phyloP scores from a whole-genome alignment of 2,888 invertebrate species.

The Drosophila kanekoi region DNA sequence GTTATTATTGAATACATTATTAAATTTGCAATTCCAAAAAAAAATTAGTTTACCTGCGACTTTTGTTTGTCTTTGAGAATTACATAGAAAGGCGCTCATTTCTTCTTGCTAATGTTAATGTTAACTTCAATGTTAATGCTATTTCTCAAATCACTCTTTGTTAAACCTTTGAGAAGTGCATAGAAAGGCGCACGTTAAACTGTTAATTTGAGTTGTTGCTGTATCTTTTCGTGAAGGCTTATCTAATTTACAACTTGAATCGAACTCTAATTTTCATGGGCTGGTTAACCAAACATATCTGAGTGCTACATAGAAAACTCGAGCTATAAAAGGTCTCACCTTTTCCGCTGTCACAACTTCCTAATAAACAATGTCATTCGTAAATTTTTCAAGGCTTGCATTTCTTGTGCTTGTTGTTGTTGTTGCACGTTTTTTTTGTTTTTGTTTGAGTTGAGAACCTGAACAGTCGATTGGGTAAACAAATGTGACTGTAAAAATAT shows the following conservation, averaged over 20 bases:
- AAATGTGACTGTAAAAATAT: slow-evolving; percentile 60
- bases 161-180: neutral
- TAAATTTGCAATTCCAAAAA: neutral
- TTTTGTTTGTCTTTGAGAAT: neutral
- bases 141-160: too few relatives aligned
- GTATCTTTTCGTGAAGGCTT: neutral
- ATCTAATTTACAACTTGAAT: neutral
- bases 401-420: slow-evolving; percentile 10
- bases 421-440: slow-evolving; percentile 7
- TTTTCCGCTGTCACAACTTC: slow-evolving; percentile 21
- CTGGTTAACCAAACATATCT: neutral
- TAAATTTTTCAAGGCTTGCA: slow-evolving; percentile 28
- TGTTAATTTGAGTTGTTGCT: too few relatives aligned
- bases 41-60: neutral
- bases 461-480: slow-evolving; percentile 49
- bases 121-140: too few relatives aligned
- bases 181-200: neutral
- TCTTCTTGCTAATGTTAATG: too few relatives aligned
- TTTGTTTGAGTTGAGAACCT: slow-evolving; percentile 45
- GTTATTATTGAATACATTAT: neutral
- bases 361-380: slow-evolving; percentile 17
- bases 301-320: neutral
- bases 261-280: neutral
- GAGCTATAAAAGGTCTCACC: slow-evolving; percentile 4
- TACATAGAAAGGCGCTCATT: neutral